These are phyloP conservation scores for Willisornis vidua DNA, from an alignment of 2,113 vertebrate species.

Conservation along the genomic window DNA sequence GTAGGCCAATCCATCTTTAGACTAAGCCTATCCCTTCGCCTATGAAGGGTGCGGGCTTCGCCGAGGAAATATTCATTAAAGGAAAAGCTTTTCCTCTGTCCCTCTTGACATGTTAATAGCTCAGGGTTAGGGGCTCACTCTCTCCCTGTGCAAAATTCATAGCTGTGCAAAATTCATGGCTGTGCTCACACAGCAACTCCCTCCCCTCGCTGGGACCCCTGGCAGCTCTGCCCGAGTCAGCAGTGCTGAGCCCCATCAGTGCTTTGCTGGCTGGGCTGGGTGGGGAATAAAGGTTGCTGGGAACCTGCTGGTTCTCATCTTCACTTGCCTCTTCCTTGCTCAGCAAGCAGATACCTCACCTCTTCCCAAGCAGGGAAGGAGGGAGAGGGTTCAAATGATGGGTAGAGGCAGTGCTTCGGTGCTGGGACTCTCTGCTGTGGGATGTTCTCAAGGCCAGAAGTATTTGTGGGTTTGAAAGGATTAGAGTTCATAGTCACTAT, in stretches of 20 bases:
- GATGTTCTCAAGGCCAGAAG: conserved; percentile 25
- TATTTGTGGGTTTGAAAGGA: background rate
- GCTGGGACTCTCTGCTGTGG: conserved; percentile 16
- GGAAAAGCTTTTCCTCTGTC: conserved; percentile 41
- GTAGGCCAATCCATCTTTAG: conserved; percentile 76
- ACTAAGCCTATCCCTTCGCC: conserved; percentile 55
- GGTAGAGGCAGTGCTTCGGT: background rate
- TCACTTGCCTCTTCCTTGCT: background rate
- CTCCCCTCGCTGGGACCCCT: background rate
- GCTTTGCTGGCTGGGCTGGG: background rate
- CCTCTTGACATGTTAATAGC: conserved; percentile 31
- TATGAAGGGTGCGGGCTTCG: conserved; percentile 16
- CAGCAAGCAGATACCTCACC: background rate
- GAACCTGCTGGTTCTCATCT: background rate
- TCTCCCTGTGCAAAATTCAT: background rate
- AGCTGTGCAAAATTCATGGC: background rate
- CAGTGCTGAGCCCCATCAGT: background rate
- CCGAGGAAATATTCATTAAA: conserved; percentile 44
- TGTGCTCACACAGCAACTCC: background rate
- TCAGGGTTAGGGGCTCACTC: conserved; percentile 6
- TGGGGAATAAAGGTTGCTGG: fast-evolving
- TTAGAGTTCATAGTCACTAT: background rate
- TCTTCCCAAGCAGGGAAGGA: background rate
- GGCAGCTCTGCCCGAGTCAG: background rate
- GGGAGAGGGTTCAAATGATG: background rate